phyloP scores from a whole-genome alignment of 2,888 invertebrate genomes.

The Clusia tigrina region DNA sequence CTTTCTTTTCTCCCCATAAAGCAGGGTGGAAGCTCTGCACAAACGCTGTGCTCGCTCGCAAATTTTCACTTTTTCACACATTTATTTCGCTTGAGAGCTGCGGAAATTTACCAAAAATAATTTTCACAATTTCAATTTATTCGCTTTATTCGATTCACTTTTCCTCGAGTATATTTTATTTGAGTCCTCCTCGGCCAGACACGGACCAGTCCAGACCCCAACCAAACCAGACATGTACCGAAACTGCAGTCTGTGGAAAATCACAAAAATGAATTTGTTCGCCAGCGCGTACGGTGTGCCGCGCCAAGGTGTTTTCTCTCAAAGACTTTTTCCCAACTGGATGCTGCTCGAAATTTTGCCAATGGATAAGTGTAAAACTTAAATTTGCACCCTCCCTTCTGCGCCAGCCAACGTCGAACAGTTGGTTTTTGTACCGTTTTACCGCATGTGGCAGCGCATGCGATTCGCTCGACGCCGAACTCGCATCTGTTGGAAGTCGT shows the following conservation, averaged over 20 bases:
- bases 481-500: slow-evolving; percentile 27
- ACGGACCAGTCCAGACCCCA: too few relatives aligned
- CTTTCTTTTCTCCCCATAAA: neutral
- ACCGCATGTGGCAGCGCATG: slow-evolving; percentile 31
- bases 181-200: too few relatives aligned
- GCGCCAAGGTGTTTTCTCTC: slow-evolving; percentile 50
- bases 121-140: neutral
- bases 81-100: slow-evolving; percentile 4
- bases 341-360: slow-evolving; percentile 49
- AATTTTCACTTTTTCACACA: slow-evolving; percentile 13
- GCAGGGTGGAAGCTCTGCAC: neutral
- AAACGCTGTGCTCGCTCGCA: neutral
- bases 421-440: neutral
- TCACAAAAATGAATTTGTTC: slow-evolving; percentile 7
- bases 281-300: slow-evolving; percentile 22
- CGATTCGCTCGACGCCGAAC: slow-evolving; percentile 26
- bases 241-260: slow-evolving; percentile 25
- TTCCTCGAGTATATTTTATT: too few relatives aligned
- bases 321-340: slow-evolving; percentile 61
- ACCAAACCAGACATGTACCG: too few relatives aligned
- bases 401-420: neutral
- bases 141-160: slow-evolving; percentile 12
- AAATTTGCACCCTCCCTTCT: neutral
- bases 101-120: neutral
- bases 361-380: slow-evolving; percentile 11